Conservation (phyloP, 2,888 invertebrate species). For the Diadromus collaris region DNA sequence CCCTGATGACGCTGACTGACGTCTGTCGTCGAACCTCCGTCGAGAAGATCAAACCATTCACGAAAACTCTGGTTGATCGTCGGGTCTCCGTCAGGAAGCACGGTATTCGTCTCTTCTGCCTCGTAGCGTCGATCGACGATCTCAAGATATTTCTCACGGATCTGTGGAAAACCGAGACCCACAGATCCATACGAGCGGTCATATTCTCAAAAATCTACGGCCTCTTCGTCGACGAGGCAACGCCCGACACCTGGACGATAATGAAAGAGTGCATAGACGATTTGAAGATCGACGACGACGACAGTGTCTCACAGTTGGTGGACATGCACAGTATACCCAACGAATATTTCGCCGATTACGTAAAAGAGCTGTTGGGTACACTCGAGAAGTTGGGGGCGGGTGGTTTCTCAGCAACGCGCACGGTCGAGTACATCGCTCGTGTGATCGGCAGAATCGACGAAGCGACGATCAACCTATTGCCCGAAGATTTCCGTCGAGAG, state of each 20-base stretch:
- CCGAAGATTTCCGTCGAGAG: slow-evolving; percentile 64
- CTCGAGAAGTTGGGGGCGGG: slow-evolving; percentile 52
- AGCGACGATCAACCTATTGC: slow-evolving; percentile 55
- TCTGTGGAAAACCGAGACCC: slow-evolving; percentile 63
- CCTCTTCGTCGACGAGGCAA: slow-evolving; percentile 64
- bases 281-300: slow-evolving; percentile 60
- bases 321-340: slow-evolving; percentile 38
- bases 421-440: accelerated
- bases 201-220: slow-evolving; percentile 56
- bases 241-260: slow-evolving; percentile 62
- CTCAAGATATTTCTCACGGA: slow-evolving; percentile 53
- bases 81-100: slow-evolving; percentile 74
- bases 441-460: slow-evolving; percentile 33
- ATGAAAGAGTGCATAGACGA: slow-evolving; percentile 58
- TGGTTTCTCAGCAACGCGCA: not conserved
- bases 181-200: slow-evolving; percentile 70
- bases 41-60: slow-evolving; percentile 65
- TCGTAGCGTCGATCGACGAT: slow-evolving; percentile 61
- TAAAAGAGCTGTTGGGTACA: slow-evolving; percentile 50
- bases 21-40: slow-evolving; percentile 63
- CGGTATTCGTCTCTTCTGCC: slow-evolving; percentile 70
- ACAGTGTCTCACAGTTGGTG: slow-evolving; percentile 37
- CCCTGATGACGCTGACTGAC: slow-evolving; percentile 51
- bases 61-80: slow-evolving; percentile 59
- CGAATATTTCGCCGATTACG: slow-evolving; percentile 63